Evolutionary conservation across 2,888 invertebrate species (phyloP).

Genomic region (Drosophila phalerata): DNA sequence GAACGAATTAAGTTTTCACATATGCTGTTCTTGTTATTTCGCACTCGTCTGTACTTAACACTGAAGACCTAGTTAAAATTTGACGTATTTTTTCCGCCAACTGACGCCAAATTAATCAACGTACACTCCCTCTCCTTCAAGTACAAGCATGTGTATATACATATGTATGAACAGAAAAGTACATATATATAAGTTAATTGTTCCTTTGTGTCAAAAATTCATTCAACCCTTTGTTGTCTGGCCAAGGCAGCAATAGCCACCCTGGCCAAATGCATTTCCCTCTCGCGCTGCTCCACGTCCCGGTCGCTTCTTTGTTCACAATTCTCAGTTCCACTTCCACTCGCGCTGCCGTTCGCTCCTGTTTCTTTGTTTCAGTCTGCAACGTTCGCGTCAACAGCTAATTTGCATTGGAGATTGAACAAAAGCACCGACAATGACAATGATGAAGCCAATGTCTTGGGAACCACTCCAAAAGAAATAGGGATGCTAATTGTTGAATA

Average conservation of each 20-base stretch:
- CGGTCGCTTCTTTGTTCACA: slow-evolving; percentile 41
- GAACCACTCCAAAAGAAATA: slow-evolving; percentile 1
- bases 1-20: too few species aligned
- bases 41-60: too few species aligned
- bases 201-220: slow-evolving; percentile 2
- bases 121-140: too few species aligned
- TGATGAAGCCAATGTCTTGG: slow-evolving; percentile 27
- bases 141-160: too few species aligned
- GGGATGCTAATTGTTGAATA: slow-evolving; percentile 38
- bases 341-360: slow-evolving; percentile 27
- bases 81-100: too few species aligned
- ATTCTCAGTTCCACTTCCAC: slow-evolving; percentile 2
- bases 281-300: slow-evolving; percentile 5
- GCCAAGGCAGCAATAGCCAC: slow-evolving; percentile 20
- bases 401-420: slow-evolving; percentile 53
- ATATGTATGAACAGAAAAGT: too few species aligned
- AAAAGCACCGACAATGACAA: slow-evolving; percentile 20
- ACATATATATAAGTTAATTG: not conserved
- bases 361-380: slow-evolving; percentile 43
- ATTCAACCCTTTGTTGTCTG: slow-evolving; percentile 68
- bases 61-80: too few species aligned
- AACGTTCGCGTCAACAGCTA: slow-evolving; percentile 42
- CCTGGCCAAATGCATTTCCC: slow-evolving; percentile 67
- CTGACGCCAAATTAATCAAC: too few species aligned
- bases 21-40: too few species aligned